These are phyloP conservation scores for Notechis scutatus DNA, from an alignment of 2,113 vertebrate genomes.

Conservation along the genomic window DNA sequence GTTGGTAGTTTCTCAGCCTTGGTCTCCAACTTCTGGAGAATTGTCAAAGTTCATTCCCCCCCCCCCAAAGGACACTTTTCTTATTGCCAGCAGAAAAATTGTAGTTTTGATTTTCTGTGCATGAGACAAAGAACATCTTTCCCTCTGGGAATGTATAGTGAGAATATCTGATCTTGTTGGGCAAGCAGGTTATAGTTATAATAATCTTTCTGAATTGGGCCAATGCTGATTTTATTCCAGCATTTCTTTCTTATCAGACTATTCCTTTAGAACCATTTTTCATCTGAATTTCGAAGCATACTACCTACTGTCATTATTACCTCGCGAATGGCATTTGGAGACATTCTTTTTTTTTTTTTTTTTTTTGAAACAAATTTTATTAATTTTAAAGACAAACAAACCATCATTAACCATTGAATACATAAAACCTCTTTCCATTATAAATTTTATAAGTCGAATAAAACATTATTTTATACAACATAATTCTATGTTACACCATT, in stretches of 20 bases:
- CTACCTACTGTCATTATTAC: neutral
- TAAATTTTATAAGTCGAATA: no score
- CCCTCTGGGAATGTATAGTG: neutral
- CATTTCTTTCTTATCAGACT: neutral
- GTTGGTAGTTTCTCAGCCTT: neutral
- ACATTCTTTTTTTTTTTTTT: no score
- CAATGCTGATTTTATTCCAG: neutral
- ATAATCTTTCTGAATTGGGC: neutral
- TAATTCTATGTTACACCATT: no score
- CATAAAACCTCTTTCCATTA: no score
- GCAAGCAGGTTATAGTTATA: neutral
- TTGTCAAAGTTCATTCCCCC: neutral
- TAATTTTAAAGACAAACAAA: no score
- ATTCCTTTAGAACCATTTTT: neutral
- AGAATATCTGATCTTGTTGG: neutral
- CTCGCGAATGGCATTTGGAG: neutral
- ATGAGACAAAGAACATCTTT: neutral
- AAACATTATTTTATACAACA: no score
- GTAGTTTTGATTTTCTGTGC: neutral
- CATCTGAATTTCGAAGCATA: neutral
- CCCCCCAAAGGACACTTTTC: neutral
- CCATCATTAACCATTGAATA: no score
- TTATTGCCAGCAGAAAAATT: neutral
- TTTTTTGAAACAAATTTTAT: no score
- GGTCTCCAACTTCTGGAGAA: neutral